Conservation (phyloP, 2,888 invertebrate species). For the Hedya salicella region DNA sequence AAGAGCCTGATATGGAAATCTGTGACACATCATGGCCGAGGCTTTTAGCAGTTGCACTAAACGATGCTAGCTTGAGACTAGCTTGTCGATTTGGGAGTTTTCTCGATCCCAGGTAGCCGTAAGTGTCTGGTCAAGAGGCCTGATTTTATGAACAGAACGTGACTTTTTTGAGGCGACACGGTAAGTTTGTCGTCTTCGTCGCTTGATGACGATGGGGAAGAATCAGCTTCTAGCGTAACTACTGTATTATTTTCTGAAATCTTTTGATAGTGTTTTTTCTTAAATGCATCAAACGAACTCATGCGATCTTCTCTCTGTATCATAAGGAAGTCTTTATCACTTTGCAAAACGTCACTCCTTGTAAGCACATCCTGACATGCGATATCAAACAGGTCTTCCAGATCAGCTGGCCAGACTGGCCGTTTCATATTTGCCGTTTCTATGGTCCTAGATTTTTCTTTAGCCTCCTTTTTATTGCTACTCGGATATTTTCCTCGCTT, state of each 20-base stretch:
- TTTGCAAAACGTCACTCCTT: no score
- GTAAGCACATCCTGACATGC: no score
- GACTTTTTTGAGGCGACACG: not conserved
- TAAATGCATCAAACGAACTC: not conserved
- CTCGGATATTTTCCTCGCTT: conserved; percentile 24
- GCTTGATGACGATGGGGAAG: not conserved
- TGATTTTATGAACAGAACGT: not conserved
- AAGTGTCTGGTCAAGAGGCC: not conserved
- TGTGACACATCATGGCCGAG: not conserved
- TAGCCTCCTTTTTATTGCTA: not conserved
- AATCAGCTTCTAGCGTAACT: not conserved
- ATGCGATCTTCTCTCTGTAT: not conserved
- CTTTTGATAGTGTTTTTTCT: not conserved
- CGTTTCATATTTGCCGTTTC: not conserved
- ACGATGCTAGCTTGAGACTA: not conserved
- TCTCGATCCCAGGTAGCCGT: no score
- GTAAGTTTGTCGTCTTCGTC: not conserved
- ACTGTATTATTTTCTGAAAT: not conserved
- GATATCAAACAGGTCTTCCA: conserved; percentile 1
- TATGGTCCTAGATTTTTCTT: no score
- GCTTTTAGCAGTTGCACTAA: conserved; percentile 3
- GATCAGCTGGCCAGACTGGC: conserved; percentile 4
- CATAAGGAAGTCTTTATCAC: conserved; percentile 4
- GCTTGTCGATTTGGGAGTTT: conserved; percentile 3
- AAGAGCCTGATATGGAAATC: not conserved